phyloP scores from a whole-genome alignment of 2,888 invertebrate species.

The Eretmocerus hayati region DNA sequence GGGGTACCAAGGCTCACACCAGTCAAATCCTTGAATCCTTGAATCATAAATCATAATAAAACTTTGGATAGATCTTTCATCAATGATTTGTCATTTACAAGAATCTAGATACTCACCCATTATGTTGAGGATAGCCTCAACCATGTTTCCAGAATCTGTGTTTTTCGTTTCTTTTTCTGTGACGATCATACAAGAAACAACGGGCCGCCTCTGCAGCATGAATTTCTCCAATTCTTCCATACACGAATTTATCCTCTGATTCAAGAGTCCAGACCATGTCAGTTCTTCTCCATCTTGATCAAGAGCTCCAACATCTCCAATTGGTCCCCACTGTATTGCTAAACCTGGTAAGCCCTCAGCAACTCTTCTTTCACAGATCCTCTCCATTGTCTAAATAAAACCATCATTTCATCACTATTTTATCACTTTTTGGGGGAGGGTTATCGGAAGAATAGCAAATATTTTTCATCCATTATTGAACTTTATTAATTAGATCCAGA shows the following conservation, averaged over 20 bases:
- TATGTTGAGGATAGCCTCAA: slow-evolving; percentile 64
- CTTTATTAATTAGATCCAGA: neutral
- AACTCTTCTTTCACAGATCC: slow-evolving; percentile 51
- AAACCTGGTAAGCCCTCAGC: slow-evolving; percentile 50
- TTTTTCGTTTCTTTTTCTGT: slow-evolving; percentile 69
- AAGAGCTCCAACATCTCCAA: slow-evolving; percentile 67
- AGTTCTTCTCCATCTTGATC: slow-evolving; percentile 62
- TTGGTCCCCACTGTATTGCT: slow-evolving; percentile 61
- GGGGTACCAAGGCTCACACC: slow-evolving; percentile 63
- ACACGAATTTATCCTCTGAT: slow-evolving; percentile 79
- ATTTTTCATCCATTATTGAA: neutral
- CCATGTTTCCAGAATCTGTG: slow-evolving; percentile 58
- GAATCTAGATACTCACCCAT: slow-evolving; percentile 45
- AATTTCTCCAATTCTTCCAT: slow-evolving; percentile 66
- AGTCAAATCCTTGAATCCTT: slow-evolving; percentile 51
- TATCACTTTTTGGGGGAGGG: too few relatives aligned
- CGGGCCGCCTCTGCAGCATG: slow-evolving; percentile 56
- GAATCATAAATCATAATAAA: too few relatives aligned
- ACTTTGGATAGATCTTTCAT: too few relatives aligned
- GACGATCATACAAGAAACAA: slow-evolving; percentile 79
- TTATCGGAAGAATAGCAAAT: neutral
- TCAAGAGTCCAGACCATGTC: slow-evolving; percentile 72
- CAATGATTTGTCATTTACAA: too few relatives aligned
- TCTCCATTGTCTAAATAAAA: slow-evolving; percentile 48
- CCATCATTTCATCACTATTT: too few relatives aligned